Evolutionary conservation across 2,797 vertebrate species (phyloP).

Genomic region (Sciurus vulgaris): DNA sequence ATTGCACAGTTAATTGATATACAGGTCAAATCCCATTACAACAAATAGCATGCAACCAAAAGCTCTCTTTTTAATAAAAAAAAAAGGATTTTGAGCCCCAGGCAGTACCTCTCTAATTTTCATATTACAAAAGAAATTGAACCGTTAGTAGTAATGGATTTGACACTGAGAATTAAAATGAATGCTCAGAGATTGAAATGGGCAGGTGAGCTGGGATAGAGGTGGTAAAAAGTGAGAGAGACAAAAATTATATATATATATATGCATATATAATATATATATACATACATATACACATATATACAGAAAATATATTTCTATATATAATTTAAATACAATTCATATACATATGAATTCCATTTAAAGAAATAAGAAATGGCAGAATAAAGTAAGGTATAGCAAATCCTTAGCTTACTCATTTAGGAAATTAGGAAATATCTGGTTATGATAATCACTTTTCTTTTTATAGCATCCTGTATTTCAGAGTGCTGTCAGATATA

Average conservation of each 20-base stretch:
- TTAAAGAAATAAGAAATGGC: constrained; percentile 38
- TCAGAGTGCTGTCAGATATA: constrained; percentile 33
- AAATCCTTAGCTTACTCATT: background rate
- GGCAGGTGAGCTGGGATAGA: constrained; percentile 25
- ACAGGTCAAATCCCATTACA: constrained; percentile 78
- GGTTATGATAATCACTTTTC: constrained; percentile 2
- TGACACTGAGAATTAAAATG: constrained; percentile 76
- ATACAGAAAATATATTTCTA: no score
- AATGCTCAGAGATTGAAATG: constrained; percentile 53
- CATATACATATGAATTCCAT: background rate
- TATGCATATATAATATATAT: no score
- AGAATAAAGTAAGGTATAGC: background rate
- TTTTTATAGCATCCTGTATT: background rate
- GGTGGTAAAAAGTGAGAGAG: background rate
- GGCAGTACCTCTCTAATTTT: constrained; percentile 72
- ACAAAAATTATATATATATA: background rate
- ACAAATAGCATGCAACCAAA: constrained; percentile 64
- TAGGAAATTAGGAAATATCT: constrained; percentile 54
- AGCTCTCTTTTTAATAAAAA: constrained; percentile 30
- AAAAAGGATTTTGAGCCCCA: constrained; percentile 35
- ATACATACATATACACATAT: no score
- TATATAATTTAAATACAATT: no score
- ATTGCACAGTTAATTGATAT: constrained; percentile 86
- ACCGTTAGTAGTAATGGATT: constrained; percentile 59
- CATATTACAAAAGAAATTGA: constrained; percentile 65